Evolutionary conservation across 2,888 invertebrate genomes (phyloP).

Genomic region (Boloria euphrosyne): DNA sequence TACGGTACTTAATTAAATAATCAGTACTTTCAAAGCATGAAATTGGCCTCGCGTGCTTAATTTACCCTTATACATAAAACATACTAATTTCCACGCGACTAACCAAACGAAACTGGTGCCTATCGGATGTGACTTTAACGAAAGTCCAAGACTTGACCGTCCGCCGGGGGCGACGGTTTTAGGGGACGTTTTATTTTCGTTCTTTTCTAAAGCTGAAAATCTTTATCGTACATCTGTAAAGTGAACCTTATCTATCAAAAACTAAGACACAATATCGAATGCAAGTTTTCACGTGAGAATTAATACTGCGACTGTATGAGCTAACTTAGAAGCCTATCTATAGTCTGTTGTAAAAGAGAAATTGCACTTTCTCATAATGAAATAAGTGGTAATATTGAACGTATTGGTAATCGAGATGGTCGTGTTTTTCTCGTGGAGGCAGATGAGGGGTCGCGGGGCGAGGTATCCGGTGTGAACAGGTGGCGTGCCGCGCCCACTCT

Average conservation of each 20-base stretch:
- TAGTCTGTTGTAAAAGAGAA: conserved; percentile 22
- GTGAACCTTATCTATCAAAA: conserved; percentile 20
- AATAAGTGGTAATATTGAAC: conserved; percentile 42
- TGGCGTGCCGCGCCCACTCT: conserved; percentile 71
- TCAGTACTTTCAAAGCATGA: conserved; percentile 14
- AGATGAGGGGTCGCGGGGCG: conserved; percentile 52
- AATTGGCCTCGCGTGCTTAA: conserved; percentile 51
- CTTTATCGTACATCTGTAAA: neutral
- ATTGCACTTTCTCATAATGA: conserved; percentile 28
- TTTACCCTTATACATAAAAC: conserved; percentile 47
- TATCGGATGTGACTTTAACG: conserved; percentile 57
- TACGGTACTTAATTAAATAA: conserved; percentile 37
- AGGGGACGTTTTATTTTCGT: conserved; percentile 42
- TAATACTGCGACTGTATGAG: conserved; percentile 18
- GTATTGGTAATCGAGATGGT: conserved; percentile 37
- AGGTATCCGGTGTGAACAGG: conserved; percentile 78
- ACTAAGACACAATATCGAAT: conserved; percentile 16
- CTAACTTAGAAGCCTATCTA: conserved; percentile 27
- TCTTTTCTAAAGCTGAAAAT: conserved; percentile 41
- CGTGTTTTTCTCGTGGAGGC: conserved; percentile 39
- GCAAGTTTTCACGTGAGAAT: conserved; percentile 18
- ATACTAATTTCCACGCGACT: conserved; percentile 48
- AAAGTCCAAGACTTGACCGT: conserved; percentile 50
- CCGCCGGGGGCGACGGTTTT: conserved; percentile 53
- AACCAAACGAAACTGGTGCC: conserved; percentile 49